These are phyloP conservation scores for Lathronympha strigana DNA, from an alignment of 2,888 invertebrate genomes.

Conservation along the genomic window DNA sequence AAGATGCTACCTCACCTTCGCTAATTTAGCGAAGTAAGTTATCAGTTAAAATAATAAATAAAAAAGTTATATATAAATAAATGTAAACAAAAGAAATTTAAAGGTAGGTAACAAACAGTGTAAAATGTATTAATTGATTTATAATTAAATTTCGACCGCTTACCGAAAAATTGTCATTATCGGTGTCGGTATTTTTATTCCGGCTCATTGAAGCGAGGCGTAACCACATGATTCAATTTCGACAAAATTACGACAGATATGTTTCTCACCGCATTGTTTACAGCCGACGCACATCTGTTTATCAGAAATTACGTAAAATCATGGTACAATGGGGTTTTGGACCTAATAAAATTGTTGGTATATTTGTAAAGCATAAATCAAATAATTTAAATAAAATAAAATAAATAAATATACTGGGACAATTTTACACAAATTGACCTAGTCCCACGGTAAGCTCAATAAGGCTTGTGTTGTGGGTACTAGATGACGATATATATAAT, in stretches of 20 bases:
- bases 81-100: not conserved
- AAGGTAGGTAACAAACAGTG: not conserved
- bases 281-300: conserved; percentile 12
- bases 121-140: not conserved
- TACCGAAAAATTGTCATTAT: conserved; percentile 15
- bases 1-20: too few species aligned
- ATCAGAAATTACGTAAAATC: conserved; percentile 2
- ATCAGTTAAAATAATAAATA: too few species aligned
- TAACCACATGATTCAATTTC: conserved; percentile 23
- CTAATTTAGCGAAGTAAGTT: too few species aligned
- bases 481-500: too few species aligned
- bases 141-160: not conserved
- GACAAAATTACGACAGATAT: conserved; percentile 11
- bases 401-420: too few species aligned
- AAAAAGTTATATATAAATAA: too few species aligned
- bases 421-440: too few species aligned
- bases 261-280: conserved; percentile 9
- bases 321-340: not conserved
- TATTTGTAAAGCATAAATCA: too few species aligned
- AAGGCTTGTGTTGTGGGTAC: too few species aligned
- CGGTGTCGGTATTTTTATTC: conserved; percentile 17
- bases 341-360: not conserved
- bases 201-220: conserved; percentile 20
- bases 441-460: too few species aligned
- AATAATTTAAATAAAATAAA: too few species aligned